phyloP scores from a whole-genome alignment of 2,113 vertebrate genomes.

The Lethenteron camtschaticum region DNA sequence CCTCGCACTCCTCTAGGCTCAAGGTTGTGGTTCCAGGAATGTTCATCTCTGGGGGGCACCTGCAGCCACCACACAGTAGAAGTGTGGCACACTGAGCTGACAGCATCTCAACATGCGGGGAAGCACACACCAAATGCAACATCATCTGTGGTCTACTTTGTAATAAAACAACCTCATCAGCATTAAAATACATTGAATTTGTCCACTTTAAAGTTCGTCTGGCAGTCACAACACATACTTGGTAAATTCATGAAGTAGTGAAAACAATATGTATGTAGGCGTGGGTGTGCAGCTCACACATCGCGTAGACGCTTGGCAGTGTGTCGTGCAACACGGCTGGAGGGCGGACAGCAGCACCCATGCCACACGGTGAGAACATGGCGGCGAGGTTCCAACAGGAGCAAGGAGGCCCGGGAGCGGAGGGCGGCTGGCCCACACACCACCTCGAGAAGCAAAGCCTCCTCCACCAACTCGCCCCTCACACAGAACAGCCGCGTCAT shows the following conservation, averaged over 20 bases:
- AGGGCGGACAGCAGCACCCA: constrained; percentile 26
- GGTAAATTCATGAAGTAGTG: neutral
- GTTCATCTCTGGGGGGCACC: constrained; percentile 27
- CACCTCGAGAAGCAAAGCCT: constrained; percentile 27
- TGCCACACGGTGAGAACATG: constrained; percentile 28
- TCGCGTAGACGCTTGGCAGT: constrained; percentile 21
- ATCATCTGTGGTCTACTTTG: neutral
- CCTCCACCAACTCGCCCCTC: constrained; percentile 25
- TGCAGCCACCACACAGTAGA: constrained; percentile 10
- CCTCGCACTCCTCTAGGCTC: constrained; percentile 23
- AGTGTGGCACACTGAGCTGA: neutral
- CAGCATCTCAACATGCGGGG: neutral
- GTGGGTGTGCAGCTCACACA: constrained; percentile 17
- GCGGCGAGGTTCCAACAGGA: constrained; percentile 27
- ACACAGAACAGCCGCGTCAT: constrained; percentile 29
- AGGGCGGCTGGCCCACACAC: constrained; percentile 23
- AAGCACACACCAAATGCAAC: neutral
- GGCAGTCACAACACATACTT: neutral
- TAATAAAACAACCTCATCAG: neutral
- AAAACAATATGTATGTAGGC: neutral
- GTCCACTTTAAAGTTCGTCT: neutral
- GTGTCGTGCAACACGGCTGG: constrained; percentile 22
- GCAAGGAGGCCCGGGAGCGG: constrained; percentile 25
- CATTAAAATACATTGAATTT: neutral
- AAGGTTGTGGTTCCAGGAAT: constrained; percentile 14